These are phyloP conservation scores for Hipparchia sbordonii DNA, from an alignment of 2,888 invertebrate genomes.

Conservation along the genomic window DNA sequence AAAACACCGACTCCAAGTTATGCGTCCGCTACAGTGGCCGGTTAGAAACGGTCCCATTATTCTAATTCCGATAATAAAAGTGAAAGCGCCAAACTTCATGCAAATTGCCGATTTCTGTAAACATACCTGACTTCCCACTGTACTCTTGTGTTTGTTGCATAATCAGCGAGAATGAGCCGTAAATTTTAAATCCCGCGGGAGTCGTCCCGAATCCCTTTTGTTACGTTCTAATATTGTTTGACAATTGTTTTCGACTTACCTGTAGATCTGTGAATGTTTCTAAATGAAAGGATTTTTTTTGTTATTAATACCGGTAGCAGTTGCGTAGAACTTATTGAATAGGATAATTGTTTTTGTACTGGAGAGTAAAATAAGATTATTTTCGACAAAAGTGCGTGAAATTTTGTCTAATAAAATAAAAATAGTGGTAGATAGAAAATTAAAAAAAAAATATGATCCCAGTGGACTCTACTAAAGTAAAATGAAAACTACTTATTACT, in stretches of 20 bases:
- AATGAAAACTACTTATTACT: too few relatives aligned
- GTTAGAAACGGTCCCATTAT: constrained; percentile 55
- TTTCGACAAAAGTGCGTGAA: not conserved
- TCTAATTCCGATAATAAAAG: constrained; percentile 67
- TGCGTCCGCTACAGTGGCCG: constrained; percentile 43
- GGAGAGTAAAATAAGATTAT: constrained; percentile 2
- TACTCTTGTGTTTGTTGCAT: constrained; percentile 57
- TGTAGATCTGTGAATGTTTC: constrained; percentile 41
- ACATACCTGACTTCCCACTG: constrained; percentile 57
- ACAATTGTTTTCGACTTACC: constrained; percentile 60
- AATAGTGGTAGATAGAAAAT: too few relatives aligned
- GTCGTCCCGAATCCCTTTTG: constrained; percentile 60
- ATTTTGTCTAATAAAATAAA: not conserved
- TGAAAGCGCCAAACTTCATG: constrained; percentile 70
- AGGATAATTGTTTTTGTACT: constrained; percentile 10
- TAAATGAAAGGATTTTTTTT: constrained; percentile 15
- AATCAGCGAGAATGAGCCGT: constrained; percentile 64
- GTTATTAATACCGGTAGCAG: constrained; percentile 21
- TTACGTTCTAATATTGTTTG: constrained; percentile 49
- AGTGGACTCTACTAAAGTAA: too few relatives aligned
- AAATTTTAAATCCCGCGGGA: constrained; percentile 59
- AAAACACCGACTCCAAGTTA: constrained; percentile 41
- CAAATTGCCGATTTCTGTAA: constrained; percentile 64
- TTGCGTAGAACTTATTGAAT: constrained; percentile 8
- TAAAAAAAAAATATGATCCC: too few relatives aligned